Base-by-base conservation (phyloP, 2,888 invertebrate species). In the Tenthredo scrophulariae region DNA sequence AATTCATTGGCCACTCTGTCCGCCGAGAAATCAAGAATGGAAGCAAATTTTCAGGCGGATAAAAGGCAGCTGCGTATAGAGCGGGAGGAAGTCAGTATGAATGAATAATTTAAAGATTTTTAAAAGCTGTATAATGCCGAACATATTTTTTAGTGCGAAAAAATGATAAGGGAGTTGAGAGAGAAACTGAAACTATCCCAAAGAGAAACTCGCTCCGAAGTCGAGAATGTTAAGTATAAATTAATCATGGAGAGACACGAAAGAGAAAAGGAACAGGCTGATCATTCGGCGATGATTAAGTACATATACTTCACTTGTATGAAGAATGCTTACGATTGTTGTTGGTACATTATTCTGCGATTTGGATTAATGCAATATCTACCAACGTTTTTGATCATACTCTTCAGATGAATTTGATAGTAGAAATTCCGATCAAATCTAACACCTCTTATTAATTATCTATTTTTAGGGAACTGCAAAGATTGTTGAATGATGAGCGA, bases 1-100 rank as follows among this genome's bases (percentile, higher is more conserved):
- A 94, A 96, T 88, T 96, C 97, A 0, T 93, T 98, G 75, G 95
- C 97, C 0, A 97, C 97, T 0, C 93, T 98, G 46, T 96, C 97
- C 0, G 96, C 96, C 4, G 98, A 98, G 92, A 98, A 98, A 91
- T 96, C 97, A 0, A 95, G 97, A 72, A 96, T 97, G 95, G 98
- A 98, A 93, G 96, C 97, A 82, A 97, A 96, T 70, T 98, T 97
- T 92, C 96, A 97, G 89, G 95, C 95, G 15, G 97, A 97, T 89
- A 96, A 96, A 88, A 96, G 96, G 90, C 94, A 94, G 87, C 87
- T 95, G 29, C 93, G 95, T 46, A 94, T 93, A 89, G 97, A 96
- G 88, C 91, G 86, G 87, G 93, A 89, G 90, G 94, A 91, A 93
- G 95, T 93, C 89, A 84, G 84, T n/a, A 37, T 18, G 43, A 18